Percentiles rank a stretch among this genome's conserved stretches.
Evolutionary conservation across 2,888 invertebrate genomes (phyloP).

Genomic region (Dryococelus australis): DNA sequence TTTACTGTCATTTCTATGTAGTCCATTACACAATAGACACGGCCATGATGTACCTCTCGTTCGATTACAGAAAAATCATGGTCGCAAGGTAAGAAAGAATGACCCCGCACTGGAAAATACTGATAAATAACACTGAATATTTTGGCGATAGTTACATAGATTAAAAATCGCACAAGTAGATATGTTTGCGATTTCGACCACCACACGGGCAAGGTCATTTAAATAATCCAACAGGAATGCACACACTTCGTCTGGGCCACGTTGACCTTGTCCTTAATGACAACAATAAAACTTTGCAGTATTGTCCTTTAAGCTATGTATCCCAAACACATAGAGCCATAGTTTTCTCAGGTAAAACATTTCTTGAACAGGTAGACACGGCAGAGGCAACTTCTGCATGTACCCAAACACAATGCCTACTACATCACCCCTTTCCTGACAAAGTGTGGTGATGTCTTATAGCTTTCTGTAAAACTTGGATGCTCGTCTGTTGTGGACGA

Average conservation of each 20-base stretch:
- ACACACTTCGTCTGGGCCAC: too few relatives aligned
- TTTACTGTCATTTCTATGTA: background rate
- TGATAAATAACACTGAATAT: background rate
- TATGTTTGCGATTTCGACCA: background rate
- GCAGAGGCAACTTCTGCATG: too few relatives aligned
- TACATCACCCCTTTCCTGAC: too few relatives aligned
- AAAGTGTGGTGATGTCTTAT: too few relatives aligned
- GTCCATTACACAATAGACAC: background rate
- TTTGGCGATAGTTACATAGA: too few relatives aligned
- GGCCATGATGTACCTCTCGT: background rate
- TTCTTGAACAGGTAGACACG: too few relatives aligned
- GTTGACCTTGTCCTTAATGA: background rate
- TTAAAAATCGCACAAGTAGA: too few relatives aligned
- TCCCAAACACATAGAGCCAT: background rate
- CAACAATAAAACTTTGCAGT: background rate
- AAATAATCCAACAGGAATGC: too few relatives aligned
- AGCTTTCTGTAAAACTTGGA: too few relatives aligned
- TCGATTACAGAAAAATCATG: background rate
- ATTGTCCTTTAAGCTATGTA: constrained; percentile 2
- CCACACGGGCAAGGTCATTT: too few relatives aligned
- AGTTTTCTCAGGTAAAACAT: constrained; percentile 5
- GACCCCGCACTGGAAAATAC: background rate
- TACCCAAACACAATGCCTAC: too few relatives aligned
- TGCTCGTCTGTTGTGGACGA: background rate
- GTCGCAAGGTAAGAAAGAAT: background rate